Conservation (phyloP, 2,797 vertebrate species). For the Onychomys arenicola region DNA sequence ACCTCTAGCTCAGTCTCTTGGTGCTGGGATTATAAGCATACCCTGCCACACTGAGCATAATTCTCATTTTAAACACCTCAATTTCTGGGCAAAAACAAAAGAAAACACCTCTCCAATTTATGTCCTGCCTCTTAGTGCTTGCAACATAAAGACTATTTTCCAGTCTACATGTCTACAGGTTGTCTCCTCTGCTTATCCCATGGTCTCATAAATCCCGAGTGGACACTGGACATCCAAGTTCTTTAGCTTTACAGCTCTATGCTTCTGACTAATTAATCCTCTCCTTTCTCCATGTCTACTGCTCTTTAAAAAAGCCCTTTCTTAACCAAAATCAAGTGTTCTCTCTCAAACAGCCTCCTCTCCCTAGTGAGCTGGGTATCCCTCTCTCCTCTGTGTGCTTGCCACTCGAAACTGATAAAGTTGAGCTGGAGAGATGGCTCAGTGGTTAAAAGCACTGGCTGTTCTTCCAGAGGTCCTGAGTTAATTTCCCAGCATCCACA, state of each 20-base stretch:
- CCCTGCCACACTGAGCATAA: neutral
- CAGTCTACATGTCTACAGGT: neutral
- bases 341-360: neutral
- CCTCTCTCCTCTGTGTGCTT: neutral
- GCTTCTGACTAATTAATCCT: neutral
- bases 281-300: slow-evolving; percentile 3
- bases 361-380: neutral
- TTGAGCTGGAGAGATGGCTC: no score
- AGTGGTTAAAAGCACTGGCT: neutral
- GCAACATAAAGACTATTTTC: neutral
- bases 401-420: neutral
- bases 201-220: neutral
- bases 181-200: neutral
- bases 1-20: neutral
- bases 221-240: neutral
- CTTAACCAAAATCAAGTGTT: neutral
- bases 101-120: neutral
- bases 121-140: neutral
- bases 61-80: neutral
- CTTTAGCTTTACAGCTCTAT: neutral
- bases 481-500: neutral
- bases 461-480: neutral
- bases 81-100: neutral
- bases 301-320: slow-evolving; percentile 24
- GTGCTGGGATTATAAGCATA: neutral